Conservation (phyloP, 1,140 invertebrate genomes). For the Megalonaias nervosa region DNA sequence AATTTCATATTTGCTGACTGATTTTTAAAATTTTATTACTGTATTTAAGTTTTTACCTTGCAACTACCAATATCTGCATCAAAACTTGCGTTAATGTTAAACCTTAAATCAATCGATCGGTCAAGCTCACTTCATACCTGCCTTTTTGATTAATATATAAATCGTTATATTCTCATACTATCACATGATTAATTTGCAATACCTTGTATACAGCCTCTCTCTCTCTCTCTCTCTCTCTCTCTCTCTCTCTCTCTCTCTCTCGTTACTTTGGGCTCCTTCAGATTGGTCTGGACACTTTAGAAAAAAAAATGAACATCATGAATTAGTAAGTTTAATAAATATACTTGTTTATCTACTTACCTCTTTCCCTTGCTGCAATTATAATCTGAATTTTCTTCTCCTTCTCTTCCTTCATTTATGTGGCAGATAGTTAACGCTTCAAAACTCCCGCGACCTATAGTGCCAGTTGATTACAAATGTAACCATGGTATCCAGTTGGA, state of each 20-base stretch:
- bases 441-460: background rate
- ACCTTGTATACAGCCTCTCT: too few species aligned
- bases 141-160: too few species aligned
- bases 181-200: too few species aligned
- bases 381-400: conserved; percentile 13
- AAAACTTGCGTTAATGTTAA: background rate
- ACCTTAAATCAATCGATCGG: too few species aligned
- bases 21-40: too few species aligned
- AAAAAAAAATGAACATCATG: background rate
- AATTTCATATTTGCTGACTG: too few species aligned
- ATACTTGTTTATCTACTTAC: background rate
- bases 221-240: too few species aligned
- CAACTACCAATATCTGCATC: conserved; percentile 1
- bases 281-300: background rate
- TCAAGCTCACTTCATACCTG: too few species aligned
- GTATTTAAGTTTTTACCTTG: background rate
- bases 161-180: too few species aligned
- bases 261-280: background rate
- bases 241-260: background rate
- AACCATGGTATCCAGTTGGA: conserved; percentile 1
- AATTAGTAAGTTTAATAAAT: background rate
- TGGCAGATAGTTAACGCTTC: background rate
- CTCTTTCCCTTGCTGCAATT: conserved; percentile 35
- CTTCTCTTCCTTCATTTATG: conserved; percentile 1
- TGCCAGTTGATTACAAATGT: conserved; percentile 4